Percentiles rank a stretch among this genome's conserved stretches.
Evolutionary conservation across 1,140 invertebrate species (phyloP).

Genomic region (Mycetomoellerius zeteki): DNA sequence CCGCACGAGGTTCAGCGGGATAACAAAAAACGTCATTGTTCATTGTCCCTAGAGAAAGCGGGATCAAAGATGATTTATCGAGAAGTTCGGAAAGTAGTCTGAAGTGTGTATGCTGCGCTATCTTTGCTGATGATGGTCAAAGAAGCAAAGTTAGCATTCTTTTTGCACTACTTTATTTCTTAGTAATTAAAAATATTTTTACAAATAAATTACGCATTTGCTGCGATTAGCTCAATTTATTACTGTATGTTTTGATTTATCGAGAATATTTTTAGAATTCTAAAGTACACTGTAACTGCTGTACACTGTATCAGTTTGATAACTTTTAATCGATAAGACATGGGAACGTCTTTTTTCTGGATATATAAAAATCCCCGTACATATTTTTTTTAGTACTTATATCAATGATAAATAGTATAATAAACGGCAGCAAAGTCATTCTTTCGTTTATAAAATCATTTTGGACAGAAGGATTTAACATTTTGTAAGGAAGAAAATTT

Average conservation of each 20-base stretch:
- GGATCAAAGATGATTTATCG: slow-evolving; percentile 18
- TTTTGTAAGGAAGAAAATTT: background rate
- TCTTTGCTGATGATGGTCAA: too few species aligned
- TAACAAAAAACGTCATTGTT: slow-evolving; percentile 23
- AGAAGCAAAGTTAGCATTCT: too few species aligned
- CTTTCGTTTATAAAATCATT: background rate
- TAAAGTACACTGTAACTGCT: background rate
- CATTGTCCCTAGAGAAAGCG: background rate
- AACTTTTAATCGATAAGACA: slow-evolving; percentile 9
- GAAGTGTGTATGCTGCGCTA: too few species aligned
- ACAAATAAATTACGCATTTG: too few species aligned
- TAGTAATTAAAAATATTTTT: too few species aligned
- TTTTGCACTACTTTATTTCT: too few species aligned
- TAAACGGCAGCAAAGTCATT: background rate
- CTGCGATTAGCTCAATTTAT: too few species aligned
- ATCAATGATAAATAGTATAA: background rate
- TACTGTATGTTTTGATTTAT: background rate
- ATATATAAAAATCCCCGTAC: background rate
- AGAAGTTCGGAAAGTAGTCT: too few species aligned
- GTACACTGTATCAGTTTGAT: background rate
- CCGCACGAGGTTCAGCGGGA: background rate
- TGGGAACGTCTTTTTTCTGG: background rate
- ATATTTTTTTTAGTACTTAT: background rate
- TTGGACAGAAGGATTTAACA: background rate
- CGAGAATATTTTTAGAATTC: slow-evolving; percentile 11